Base-by-base conservation (phyloP, 2,113 vertebrate genomes). In the Mesembrinibis cayennensis region DNA sequence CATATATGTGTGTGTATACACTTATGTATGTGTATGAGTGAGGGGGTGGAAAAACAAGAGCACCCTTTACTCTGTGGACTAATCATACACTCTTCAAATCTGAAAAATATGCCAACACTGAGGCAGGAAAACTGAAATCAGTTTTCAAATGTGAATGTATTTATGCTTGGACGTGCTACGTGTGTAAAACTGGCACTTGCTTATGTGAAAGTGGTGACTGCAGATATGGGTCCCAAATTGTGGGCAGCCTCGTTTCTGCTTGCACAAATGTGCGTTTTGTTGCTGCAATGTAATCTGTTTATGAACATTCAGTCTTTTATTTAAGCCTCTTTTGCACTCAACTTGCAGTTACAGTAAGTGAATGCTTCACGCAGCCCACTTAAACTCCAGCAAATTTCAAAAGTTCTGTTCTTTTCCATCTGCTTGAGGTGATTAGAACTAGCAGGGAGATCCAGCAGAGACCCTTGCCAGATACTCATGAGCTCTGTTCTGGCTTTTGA, bases 321-420 rank as follows among this genome's bases (percentile, higher is more conserved):
- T 74, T 66, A 23, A 4, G 9, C 62, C 20, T 55, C 27, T 69
- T 91, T 70, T 95, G 38, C 58, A 47, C 61, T 65, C 38, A 78
- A 0, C 59, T 58, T 90, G 79, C 80, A 29, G 2, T 67, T 89
- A 34, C 38, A 82, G 61, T 86, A 32, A 82, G 58, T 11, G 56
- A 90, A 9, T 25, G 38, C 30, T 89, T 87, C n/a, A 20, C 16
- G 6, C 62, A 72, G 53, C n/a, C 59, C 79, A 38, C 40, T 93
- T 80, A 82, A 90, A 45, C 61, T 85, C 49, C 32, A 82, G 72
- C 82, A 26, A 82, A 77, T 90, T 88, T 88, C 55, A 73, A 69
- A 87, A 93, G 66, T 95, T 96, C 76, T 95, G 40, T 73, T 93
- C 94, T 95, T 97, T 97, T 98, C 93, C 90, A 89, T 97, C 83